Conservation (phyloP, 2,888 invertebrate species). For the Kryphioiulus occultus region DNA sequence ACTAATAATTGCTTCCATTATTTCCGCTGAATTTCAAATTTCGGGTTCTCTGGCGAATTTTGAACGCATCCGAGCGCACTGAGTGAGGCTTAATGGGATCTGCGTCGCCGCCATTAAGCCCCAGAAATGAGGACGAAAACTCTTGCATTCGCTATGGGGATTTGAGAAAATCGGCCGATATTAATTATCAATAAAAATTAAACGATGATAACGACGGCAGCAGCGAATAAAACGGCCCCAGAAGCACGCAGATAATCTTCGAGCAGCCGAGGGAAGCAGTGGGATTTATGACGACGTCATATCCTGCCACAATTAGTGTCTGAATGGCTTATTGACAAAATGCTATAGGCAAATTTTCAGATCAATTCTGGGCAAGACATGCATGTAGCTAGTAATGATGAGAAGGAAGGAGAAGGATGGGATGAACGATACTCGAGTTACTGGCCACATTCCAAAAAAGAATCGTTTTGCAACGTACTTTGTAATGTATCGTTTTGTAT, state of each 20-base stretch:
- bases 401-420: too few relatives aligned
- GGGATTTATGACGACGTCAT: not conserved
- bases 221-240: not conserved
- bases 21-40: conserved; percentile 23
- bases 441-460: too few relatives aligned
- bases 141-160: not conserved
- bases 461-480: too few relatives aligned
- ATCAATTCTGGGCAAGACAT: too few relatives aligned
- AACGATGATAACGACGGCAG: not conserved
- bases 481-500: too few relatives aligned
- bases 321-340: too few relatives aligned
- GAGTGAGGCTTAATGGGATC: not conserved
- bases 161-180: not conserved
- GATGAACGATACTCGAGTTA: too few relatives aligned
- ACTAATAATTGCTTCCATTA: conserved; percentile 23
- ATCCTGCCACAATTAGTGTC: too few relatives aligned
- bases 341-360: too few relatives aligned
- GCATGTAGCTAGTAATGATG: too few relatives aligned
- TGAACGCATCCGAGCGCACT: not conserved
- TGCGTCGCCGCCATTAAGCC: not conserved
- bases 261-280: not conserved
- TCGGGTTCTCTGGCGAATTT: not conserved
- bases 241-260: not conserved
- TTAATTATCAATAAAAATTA: not conserved
- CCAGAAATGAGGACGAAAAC: too few relatives aligned